phyloP scores from a whole-genome alignment of 2,888 invertebrate genomes.

The Sycophila texana region DNA sequence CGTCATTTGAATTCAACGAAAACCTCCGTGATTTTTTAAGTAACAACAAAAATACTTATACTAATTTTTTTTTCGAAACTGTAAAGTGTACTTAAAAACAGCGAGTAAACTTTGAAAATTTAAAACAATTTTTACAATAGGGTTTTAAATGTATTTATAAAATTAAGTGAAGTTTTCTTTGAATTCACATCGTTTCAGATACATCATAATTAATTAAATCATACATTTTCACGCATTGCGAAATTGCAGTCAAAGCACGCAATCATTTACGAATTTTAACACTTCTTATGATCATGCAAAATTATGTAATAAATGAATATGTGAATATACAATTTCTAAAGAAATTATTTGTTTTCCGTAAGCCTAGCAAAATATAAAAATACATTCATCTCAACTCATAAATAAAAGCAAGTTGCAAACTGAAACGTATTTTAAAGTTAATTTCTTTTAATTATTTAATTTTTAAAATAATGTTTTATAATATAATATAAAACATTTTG shows the following conservation, averaged over 20 bases:
- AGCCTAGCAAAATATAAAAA: no score
- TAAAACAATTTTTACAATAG: slow-evolving; percentile 30
- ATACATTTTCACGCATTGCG: slow-evolving; percentile 10
- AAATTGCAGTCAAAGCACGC: slow-evolving; percentile 38
- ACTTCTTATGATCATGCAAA: neutral
- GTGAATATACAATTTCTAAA: no score
- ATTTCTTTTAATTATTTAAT: neutral
- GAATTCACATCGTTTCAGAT: slow-evolving; percentile 16
- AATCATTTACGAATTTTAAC: slow-evolving; percentile 33
- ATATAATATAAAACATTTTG: neutral
- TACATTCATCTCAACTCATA: no score
- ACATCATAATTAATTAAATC: slow-evolving; percentile 32
- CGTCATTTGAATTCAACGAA: slow-evolving; percentile 45
- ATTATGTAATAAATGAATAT: no score
- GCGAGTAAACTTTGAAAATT: slow-evolving; percentile 28
- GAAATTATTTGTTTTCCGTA: no score
- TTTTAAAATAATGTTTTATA: neutral
- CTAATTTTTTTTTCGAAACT: slow-evolving; percentile 30
- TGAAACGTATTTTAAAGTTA: no score
- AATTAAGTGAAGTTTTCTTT: slow-evolving; percentile 37
- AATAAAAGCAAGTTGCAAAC: no score
- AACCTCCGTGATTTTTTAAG: slow-evolving; percentile 10
- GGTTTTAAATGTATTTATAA: neutral
- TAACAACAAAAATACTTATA: slow-evolving; percentile 21
- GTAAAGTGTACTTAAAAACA: slow-evolving; percentile 29